These are phyloP conservation scores for Acanthoscelides obtectus DNA, from an alignment of 2,888 invertebrate species.

Conservation along the genomic window DNA sequence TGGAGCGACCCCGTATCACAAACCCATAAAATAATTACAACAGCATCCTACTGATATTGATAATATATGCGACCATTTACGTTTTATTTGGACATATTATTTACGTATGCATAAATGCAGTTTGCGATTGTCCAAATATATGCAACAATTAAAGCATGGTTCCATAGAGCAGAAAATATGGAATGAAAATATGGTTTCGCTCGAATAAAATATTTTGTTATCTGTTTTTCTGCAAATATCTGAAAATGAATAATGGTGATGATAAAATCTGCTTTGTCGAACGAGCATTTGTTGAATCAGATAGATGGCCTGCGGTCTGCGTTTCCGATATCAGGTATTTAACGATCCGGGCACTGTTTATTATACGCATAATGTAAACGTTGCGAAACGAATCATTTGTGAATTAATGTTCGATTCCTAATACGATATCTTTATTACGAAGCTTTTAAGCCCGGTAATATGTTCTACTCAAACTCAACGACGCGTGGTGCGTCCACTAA, in stretches of 20 bases:
- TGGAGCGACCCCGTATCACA: neutral
- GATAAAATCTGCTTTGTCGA: neutral
- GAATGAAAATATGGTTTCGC: neutral
- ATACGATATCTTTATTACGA: too few species aligned
- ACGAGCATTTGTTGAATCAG: neutral
- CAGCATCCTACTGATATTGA: neutral
- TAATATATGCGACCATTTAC: neutral
- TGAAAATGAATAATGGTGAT: neutral
- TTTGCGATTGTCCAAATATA: neutral
- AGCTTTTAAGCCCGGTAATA: too few species aligned
- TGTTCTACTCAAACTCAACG: too few species aligned
- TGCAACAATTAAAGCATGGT: neutral
- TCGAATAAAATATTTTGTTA: neutral
- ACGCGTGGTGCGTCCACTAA: too few species aligned
- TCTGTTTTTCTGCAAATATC: neutral
- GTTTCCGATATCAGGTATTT: too few species aligned
- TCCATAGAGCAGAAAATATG: neutral
- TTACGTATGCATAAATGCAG: too few species aligned
- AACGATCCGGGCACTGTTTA: too few species aligned
- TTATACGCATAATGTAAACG: too few species aligned
- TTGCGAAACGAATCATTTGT: too few species aligned
- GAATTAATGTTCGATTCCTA: too few species aligned
- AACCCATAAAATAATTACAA: neutral
- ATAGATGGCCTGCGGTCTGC: neutral
- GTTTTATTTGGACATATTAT: neutral